Conservation (phyloP, 2,797 vertebrate species). For the Peromyscus aztecus region DNA sequence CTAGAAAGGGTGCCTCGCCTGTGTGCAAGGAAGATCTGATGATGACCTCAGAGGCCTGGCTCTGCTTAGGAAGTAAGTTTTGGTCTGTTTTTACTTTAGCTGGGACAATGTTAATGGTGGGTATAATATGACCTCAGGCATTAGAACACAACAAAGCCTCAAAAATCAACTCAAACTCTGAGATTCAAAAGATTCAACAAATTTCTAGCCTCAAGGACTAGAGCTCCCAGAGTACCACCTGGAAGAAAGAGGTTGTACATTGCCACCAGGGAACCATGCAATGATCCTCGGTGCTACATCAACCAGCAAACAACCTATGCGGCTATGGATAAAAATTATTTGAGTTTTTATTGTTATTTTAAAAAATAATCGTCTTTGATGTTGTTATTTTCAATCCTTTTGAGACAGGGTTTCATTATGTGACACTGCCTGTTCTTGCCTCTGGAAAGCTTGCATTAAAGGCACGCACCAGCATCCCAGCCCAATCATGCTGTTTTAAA, state of each 20-base stretch:
- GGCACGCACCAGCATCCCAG: neutral
- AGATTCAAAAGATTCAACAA: constrained; percentile 18
- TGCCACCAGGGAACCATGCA: neutral
- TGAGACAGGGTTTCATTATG: neutral
- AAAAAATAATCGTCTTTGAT: neutral
- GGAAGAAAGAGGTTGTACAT: neutral
- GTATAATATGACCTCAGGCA: neutral
- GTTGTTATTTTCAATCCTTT: neutral
- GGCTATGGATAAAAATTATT: neutral
- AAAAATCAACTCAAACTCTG: neutral
- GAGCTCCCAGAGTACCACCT: neutral
- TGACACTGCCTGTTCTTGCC: neutral
- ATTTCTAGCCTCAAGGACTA: neutral
- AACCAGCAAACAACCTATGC: constrained; percentile 19
- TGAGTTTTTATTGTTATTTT: neutral
- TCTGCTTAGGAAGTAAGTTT: constrained; percentile 12
- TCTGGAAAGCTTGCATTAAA: neutral
- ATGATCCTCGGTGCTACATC: neutral
- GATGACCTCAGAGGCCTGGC: neutral
- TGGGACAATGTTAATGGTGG: constrained; percentile 19
- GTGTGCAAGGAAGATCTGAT: neutral
- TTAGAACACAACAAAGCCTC: constrained; percentile 5
- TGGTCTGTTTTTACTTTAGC: constrained; percentile 12
- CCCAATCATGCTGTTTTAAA: constrained; percentile 24
- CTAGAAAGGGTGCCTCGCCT: neutral